Base-by-base conservation (phyloP, 2,888 invertebrate genomes). In the Aleiodes testaceus region DNA sequence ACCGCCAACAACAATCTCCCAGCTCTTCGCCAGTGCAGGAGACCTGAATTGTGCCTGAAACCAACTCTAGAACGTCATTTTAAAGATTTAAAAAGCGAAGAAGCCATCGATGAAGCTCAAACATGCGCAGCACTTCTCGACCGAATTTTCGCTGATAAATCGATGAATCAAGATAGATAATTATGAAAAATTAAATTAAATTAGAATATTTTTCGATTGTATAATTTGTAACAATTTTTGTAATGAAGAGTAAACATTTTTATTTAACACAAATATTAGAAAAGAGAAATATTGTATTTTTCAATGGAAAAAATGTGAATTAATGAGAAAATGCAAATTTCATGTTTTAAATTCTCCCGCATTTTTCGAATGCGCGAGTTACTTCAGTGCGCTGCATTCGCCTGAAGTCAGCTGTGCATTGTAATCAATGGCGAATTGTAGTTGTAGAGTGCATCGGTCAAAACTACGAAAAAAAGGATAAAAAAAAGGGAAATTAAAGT, bases 1-100 rank as follows among this genome's bases (percentile, higher is more conserved):
- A 81, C 85, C 30, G 82, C 75, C 66, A 78, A 84, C 30, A 80
- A 84, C 66, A 83, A 82, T 69, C 76, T 79, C 9, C 82, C 83
- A n/a, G 86, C 85, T n/a, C 69, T 86, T n/a, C 75, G 78, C 53
- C 84, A 87, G 72, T 86, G 85, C 53, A 77, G 82, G 36, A 76
- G 83, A 64, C 81, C 86, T 2, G 83, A 87, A 72, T 76, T 87
- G 5, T 76, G 81, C 55, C 74, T 87, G 14, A 82, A 80, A 74
- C 74, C 72, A n/a, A 85, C 82, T 0, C 70, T 87, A n/a, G 81
- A 85, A 50, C 79, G 77, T 66, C 79, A 80, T 72, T 70, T 82
- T n/a, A 75, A 73, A 47, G 83, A 85, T 67, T 75, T 85, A 0
- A 80, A 78, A 61, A 66, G 77, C 42, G 85, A 86, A 59, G 81